Evolutionary conservation across 2,888 invertebrate genomes (phyloP).

Genomic region (Rutpela maculata): DNA sequence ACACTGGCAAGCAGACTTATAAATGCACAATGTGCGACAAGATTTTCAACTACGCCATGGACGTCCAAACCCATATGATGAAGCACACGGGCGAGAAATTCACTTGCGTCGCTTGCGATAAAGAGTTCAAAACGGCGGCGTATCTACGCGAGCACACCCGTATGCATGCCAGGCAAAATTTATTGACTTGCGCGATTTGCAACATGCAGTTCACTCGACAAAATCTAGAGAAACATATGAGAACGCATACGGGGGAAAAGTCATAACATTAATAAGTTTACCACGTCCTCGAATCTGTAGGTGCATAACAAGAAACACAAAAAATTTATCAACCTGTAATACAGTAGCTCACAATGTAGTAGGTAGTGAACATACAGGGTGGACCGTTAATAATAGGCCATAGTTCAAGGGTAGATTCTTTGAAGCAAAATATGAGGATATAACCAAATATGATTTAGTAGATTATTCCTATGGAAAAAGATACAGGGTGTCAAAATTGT

Average conservation of each 20-base stretch:
- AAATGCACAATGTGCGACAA: conserved; percentile 71
- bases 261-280: conserved; percentile 70
- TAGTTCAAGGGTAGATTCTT: too few relatives aligned
- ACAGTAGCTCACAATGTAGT: conserved; percentile 39
- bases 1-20: conserved; percentile 72
- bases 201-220: conserved; percentile 76
- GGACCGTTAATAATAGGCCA: too few relatives aligned
- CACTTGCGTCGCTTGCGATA: conserved; percentile 68
- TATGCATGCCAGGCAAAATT: conserved; percentile 71
- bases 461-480: too few relatives aligned
- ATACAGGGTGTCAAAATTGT: too few relatives aligned
- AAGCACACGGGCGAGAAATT: conserved; percentile 70
- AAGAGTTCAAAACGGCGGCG: conserved; percentile 69
- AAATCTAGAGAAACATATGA: conserved; percentile 75
- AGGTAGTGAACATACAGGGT: too few relatives aligned
- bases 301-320: conserved; percentile 71
- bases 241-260: conserved; percentile 75
- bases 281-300: conserved; percentile 70
- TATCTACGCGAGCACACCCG: conserved; percentile 69
- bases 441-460: too few relatives aligned
- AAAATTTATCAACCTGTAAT: conserved; percentile 69
- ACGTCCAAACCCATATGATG: conserved; percentile 69
- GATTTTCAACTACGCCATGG: conserved; percentile 69
- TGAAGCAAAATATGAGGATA: too few relatives aligned
- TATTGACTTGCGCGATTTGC: conserved; percentile 72